Conservation (phyloP, 2,113 vertebrate species). For the Microtus richardsoni region DNA sequence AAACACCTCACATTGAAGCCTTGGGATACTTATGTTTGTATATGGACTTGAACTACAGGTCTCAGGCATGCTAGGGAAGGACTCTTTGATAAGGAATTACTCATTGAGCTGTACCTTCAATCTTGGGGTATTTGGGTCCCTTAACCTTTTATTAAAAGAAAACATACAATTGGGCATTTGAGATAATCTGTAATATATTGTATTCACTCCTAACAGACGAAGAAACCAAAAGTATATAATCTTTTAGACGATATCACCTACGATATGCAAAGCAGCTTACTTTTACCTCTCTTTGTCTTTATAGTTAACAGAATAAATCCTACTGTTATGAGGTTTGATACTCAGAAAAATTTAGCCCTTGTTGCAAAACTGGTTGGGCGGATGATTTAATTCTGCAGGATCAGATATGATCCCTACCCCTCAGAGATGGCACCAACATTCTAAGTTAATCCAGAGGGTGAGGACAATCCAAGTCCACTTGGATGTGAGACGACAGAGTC, state of each 20-base stretch:
- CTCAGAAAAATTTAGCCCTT: background rate
- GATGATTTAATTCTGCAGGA: background rate
- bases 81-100: background rate
- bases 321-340: background rate
- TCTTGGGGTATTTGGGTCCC: background rate
- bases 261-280: background rate
- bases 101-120: no score
- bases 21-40: background rate
- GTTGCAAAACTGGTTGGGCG: background rate
- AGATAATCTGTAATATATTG: background rate
- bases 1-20: background rate
- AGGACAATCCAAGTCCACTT: background rate
- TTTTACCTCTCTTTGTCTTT: background rate
- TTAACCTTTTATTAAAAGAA: conserved; percentile 53
- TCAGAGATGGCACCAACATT: background rate
- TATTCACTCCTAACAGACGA: background rate
- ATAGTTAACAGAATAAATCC: background rate
- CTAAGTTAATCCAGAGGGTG: background rate
- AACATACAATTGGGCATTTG: background rate
- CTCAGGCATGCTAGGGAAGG: background rate
- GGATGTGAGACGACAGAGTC: background rate
- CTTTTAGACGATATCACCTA: background rate
- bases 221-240: background rate
- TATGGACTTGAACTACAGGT: background rate
- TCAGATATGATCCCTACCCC: background rate